These are phyloP conservation scores for Hyperoplus lanceolatus DNA, from an alignment of 2,797 vertebrate species.

Conservation along the genomic window DNA sequence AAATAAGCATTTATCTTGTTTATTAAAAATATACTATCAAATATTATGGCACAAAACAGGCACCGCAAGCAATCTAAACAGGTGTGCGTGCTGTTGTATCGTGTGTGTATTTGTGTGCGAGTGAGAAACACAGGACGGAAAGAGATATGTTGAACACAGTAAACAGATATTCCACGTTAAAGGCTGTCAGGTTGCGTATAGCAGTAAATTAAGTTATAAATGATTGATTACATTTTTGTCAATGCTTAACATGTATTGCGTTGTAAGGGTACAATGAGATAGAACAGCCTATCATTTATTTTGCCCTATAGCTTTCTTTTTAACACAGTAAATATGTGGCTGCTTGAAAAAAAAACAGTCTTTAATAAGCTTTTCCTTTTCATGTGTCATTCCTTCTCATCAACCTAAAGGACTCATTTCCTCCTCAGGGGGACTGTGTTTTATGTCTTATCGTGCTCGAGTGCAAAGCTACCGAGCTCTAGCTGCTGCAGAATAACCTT, in stretches of 20 bases:
- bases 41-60: constrained; percentile 19
- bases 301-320: not conserved
- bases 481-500: constrained; percentile 46
- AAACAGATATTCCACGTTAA: constrained; percentile 34
- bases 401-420: constrained; percentile 36
- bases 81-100: not conserved
- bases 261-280: constrained; percentile 4
- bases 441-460: not conserved
- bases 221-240: not conserved
- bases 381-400: constrained; percentile 32
- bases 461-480: constrained; percentile 14
- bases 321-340: not conserved
- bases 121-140: not conserved
- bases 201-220: constrained; percentile 1
- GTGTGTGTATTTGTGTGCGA: not conserved
- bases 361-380: constrained; percentile 17
- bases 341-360: not conserved
- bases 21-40: constrained; percentile 30
- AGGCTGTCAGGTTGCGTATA: not conserved
- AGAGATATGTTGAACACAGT: constrained; percentile 6
- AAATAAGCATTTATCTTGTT: constrained; percentile 37
- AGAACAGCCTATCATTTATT: not conserved
- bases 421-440: constrained; percentile 19
- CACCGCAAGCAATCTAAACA: not conserved
- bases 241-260: not conserved